These are phyloP conservation scores for Centrocercus urophasianus DNA, from an alignment of 2,113 vertebrate genomes.

Conservation along the genomic window DNA sequence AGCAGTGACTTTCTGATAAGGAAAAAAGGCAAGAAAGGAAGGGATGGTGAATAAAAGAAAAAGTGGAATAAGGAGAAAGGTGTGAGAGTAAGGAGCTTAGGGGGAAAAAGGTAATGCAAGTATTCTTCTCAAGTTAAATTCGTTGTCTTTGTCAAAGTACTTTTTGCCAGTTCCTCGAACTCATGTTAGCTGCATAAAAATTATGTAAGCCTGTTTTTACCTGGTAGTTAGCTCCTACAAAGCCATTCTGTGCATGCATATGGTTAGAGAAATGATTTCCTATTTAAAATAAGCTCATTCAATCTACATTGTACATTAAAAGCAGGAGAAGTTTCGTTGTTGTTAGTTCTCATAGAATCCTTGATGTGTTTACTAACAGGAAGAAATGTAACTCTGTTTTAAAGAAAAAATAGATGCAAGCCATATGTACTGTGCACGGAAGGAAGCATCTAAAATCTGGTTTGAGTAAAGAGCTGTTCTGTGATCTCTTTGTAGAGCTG, in stretches of 20 bases:
- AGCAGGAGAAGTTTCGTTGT: conserved; percentile 26
- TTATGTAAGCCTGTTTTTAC: neutral
- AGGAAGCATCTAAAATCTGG: conserved; percentile 64
- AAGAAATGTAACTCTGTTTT: conserved; percentile 63
- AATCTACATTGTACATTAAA: conserved; percentile 7
- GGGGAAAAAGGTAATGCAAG: neutral
- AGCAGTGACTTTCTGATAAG: neutral
- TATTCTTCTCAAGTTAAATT: conserved; percentile 7
- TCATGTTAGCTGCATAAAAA: neutral
- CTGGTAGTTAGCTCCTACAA: neutral
- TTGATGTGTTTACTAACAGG: conserved; percentile 66
- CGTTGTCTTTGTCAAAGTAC: neutral
- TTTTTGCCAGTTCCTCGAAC: neutral
- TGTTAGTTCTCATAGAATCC: conserved; percentile 23
- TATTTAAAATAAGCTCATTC: neutral
- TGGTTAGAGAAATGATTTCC: neutral
- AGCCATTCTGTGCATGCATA: neutral
- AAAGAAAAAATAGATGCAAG: conserved; percentile 51
- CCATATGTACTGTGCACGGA: conserved; percentile 50
- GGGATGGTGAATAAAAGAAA: neutral
- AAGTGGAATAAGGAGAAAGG: conserved; percentile 24
- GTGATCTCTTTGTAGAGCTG: conserved; percentile 71
- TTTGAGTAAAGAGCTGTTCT: conserved; percentile 66
- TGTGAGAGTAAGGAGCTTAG: neutral
- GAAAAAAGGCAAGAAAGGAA: neutral